phyloP scores from a whole-genome alignment of 2,797 vertebrate species.

The Acrossocheilus wenchowensis region DNA sequence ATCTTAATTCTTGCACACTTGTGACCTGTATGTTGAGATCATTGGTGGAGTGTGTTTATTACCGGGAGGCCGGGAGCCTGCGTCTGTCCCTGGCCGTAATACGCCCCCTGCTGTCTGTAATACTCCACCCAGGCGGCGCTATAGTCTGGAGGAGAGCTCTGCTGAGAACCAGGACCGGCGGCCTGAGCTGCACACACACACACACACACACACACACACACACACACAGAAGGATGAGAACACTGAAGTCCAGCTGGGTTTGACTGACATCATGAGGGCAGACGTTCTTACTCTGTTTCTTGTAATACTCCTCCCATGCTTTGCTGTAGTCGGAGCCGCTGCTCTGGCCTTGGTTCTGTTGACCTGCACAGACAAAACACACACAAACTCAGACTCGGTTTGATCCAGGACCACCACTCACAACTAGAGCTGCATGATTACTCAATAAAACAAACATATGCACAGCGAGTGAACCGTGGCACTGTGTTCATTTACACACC shows the following conservation, averaged over 20 bases:
- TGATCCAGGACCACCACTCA: neutral
- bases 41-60: constrained; percentile 34
- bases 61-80: constrained; percentile 90
- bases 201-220: neutral
- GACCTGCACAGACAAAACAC: constrained; percentile 77
- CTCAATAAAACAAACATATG: neutral
- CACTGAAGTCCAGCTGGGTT: too few relatives aligned
- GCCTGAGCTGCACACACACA: constrained; percentile 81
- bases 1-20: neutral
- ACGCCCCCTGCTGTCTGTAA: constrained; percentile 95
- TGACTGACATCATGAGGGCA: neutral
- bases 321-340: constrained; percentile 92
- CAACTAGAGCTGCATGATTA: neutral
- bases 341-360: constrained; percentile 93
- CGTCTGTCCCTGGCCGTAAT: constrained; percentile 93
- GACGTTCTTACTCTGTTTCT: constrained; percentile 88
- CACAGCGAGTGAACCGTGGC: neutral
- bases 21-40: neutral
- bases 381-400: neutral
- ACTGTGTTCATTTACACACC: neutral
- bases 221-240: neutral
- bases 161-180: constrained; percentile 87
- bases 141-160: constrained; percentile 94
- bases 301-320: constrained; percentile 94
- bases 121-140: constrained; percentile 95